A percentile compares a stretch with the other conserved stretches of the same genome.
Evolutionary conservation across 1,140 invertebrate species (phyloP).

Genomic region (Maniola jurtina): DNA sequence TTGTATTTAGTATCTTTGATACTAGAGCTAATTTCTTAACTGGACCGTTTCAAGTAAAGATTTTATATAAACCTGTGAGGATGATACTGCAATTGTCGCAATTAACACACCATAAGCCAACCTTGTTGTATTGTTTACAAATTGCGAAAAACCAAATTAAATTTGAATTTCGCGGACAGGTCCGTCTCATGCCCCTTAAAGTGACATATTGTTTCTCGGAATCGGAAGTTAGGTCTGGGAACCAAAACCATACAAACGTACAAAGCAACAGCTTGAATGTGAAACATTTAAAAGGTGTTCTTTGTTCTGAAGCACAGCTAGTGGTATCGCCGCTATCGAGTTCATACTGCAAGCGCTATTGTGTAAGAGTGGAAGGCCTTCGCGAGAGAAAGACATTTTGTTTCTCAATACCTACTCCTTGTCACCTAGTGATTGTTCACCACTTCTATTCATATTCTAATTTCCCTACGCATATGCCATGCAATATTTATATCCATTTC

Average conservation of each 20-base stretch:
- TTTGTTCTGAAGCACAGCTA: slow-evolving; percentile 24
- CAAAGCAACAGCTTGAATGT: background rate
- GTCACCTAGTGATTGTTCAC: slow-evolving; percentile 64
- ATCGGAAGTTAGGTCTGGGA: background rate
- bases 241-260: background rate
- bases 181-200: too few relatives aligned
- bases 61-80: too few relatives aligned
- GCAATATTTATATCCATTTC: slow-evolving; percentile 35
- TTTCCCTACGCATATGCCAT: slow-evolving; percentile 37
- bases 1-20: too few relatives aligned
- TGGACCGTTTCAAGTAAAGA: too few relatives aligned
- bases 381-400: slow-evolving; percentile 64
- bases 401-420: slow-evolving; percentile 57
- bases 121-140: too few relatives aligned
- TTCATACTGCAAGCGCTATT: slow-evolving; percentile 46
- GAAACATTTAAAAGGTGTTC: slow-evolving; percentile 7
- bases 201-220: too few relatives aligned
- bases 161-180: too few relatives aligned
- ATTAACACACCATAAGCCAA: too few relatives aligned
- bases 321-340: slow-evolving; percentile 42
- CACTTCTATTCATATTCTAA: slow-evolving; percentile 55
- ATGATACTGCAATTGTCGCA: too few relatives aligned
- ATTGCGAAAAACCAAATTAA: too few relatives aligned
- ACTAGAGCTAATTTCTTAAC: too few relatives aligned
- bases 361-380: slow-evolving; percentile 73